Conservation (phyloP, 2,888 invertebrate species). For the Cylloceria caligata region DNA sequence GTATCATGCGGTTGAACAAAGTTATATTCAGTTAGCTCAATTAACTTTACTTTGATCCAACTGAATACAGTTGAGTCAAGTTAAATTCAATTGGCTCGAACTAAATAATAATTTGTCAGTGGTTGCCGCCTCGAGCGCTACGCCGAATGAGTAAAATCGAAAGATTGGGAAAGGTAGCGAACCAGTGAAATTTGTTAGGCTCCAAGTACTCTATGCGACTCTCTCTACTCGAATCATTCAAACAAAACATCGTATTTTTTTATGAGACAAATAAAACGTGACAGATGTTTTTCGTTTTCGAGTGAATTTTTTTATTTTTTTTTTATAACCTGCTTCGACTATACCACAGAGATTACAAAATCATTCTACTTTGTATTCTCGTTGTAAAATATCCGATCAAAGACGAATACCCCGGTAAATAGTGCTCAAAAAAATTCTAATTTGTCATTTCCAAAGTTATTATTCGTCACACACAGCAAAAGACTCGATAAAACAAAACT, state of each 20-base stretch:
- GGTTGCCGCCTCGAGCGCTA: background rate
- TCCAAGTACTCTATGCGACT: slow-evolving; percentile 51
- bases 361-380: background rate
- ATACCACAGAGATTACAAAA: background rate
- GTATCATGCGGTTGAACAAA: no score
- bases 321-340: background rate
- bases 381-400: background rate
- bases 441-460: background rate
- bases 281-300: slow-evolving; percentile 22
- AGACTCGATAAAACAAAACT: no score
- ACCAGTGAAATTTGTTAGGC: slow-evolving; percentile 30
- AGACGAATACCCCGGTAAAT: background rate
- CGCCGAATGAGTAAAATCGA: background rate
- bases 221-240: slow-evolving; percentile 18
- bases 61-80: no score
- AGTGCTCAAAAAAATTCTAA: no score
- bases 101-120: no score
- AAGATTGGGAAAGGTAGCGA: slow-evolving; percentile 14
- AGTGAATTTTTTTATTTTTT: background rate
- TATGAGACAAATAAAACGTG: slow-evolving; percentile 30
- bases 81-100: no score
- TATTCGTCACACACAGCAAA: no score
- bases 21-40: no score
- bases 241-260: slow-evolving; percentile 51
- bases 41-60: no score